These are phyloP conservation scores for Colinus virginianus DNA, from an alignment of 2,113 vertebrate genomes.

Conservation along the genomic window DNA sequence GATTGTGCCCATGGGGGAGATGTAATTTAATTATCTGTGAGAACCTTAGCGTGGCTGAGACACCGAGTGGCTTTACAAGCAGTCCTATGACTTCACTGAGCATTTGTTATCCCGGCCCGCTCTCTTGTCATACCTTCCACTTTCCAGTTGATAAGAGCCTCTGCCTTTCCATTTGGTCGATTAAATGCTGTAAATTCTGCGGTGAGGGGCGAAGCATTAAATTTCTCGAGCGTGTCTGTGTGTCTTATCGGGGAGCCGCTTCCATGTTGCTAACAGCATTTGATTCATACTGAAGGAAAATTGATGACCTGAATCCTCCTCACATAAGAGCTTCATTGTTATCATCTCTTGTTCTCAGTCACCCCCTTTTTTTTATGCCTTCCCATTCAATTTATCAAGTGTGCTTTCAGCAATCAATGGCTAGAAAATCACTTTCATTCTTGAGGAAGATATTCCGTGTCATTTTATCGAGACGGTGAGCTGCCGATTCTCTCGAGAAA, in stretches of 20 bases:
- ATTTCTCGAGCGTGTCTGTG: conserved; percentile 2
- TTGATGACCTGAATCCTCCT: conserved; percentile 66
- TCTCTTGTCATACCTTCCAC: conserved; percentile 40
- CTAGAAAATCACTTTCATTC: conserved; percentile 16
- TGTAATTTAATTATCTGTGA: conserved; percentile 36
- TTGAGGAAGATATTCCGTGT: conserved; percentile 1
- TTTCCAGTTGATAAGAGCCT: conserved; percentile 71
- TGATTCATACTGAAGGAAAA: conserved; percentile 66
- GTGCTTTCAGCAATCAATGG: conserved; percentile 26
- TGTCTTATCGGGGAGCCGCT: conserved; percentile 14
- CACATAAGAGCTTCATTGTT: conserved; percentile 45
- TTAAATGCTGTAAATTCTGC: conserved; percentile 77
- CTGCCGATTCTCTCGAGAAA: conserved; percentile 2
- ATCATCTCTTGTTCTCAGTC: conserved; percentile 7
- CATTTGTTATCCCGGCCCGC: conserved; percentile 70
- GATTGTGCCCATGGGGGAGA: conserved; percentile 12
- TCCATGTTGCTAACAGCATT: conserved; percentile 55
- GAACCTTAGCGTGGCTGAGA: neutral
- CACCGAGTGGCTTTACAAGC: conserved; percentile 38
- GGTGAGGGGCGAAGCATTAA: conserved; percentile 31
- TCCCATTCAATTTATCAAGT: conserved; percentile 56
- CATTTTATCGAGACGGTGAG: neutral
- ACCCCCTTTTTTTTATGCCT: neutral
- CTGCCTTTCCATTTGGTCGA: conserved; percentile 71
- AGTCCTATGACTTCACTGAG: conserved; percentile 72